Conservation (phyloP, 2,797 vertebrate genomes). For the Sarcophilus harrisii region DNA sequence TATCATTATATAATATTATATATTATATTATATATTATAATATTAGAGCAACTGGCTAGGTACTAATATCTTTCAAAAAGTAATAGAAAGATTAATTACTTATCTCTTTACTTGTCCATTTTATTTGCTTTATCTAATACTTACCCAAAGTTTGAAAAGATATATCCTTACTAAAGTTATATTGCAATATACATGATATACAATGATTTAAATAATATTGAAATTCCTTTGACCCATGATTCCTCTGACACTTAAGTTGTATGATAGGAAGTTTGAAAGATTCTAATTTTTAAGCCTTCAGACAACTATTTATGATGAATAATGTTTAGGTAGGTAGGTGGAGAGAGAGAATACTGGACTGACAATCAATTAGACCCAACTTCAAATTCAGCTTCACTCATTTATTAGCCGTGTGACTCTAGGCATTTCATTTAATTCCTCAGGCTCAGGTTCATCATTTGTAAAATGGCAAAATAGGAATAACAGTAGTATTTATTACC, state of each 20-base stretch:
- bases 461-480: background rate
- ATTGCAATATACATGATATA: background rate
- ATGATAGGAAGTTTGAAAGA: background rate
- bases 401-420: background rate
- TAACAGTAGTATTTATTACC: background rate
- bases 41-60: background rate
- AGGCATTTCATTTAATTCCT: background rate
- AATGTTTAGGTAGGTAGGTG: background rate
- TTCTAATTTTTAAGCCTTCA: conserved; percentile 45
- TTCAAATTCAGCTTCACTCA: background rate
- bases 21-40: no score
- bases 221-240: background rate
- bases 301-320: background rate
- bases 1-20: no score
- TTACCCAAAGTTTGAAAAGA: background rate
- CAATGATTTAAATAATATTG: background rate
- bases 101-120: conserved; percentile 23
- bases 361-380: background rate
- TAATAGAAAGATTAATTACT: conserved; percentile 12
- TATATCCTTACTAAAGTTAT: background rate
- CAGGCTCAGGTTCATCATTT: background rate
- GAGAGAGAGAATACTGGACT: background rate
- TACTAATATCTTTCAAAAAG: background rate
- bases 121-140: background rate
- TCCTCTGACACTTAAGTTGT: background rate